Base-by-base conservation (phyloP, 2,113 vertebrate species). In the Steatornis caripensis region DNA sequence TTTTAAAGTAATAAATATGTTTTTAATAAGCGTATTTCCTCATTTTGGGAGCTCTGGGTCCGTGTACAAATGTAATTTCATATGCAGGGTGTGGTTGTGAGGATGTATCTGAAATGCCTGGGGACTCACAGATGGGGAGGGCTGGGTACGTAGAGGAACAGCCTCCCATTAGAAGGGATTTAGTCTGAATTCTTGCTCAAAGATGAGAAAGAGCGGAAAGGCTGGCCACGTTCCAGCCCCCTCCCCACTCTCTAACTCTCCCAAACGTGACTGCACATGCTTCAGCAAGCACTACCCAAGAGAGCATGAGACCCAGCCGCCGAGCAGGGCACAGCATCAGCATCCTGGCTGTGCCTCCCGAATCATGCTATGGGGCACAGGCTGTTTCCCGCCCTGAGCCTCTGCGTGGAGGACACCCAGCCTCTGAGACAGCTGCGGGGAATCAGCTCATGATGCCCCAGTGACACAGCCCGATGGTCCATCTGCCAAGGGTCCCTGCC, bases 1-100 rank as follows among this genome's bases (percentile, higher is more conserved):
- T 37, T 90, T 91, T 77, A 69, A 93, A 84, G 72, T 89, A 93
- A 95, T 90, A 95, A 92, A 92, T 92, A 93, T 64, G 54, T 78
- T 96, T 94, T 94, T 89, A 94, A 82, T 90, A 89, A 94, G 58
- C 2, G 2, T 57, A 79, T 95, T 92, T 84, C 39, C 80, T 91
- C 51, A 34, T 89, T 94, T 80, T 30, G 36, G 82, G 48, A 75
- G 51, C 48, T 84, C 80, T 60, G 27, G 19, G 12, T 48, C 79
- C 8, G 1, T 2, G 19, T 69, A 49, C 14, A 54, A 88, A 83
- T 74, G 49, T 84, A 70, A 93, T 94, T 93, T 90, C 71, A 51
- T 48, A 39, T 2, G 1, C 45, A 43, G 75, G 85, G 39, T 2
- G 3, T 58, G 51, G 22, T 36, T 64, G 57, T 78, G 29, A 78